A percentile compares a stretch with the other conserved stretches of the same genome.
Evolutionary conservation across 1,140 invertebrate genomes (phyloP).

Genomic region (Marisa cornuarietis): DNA sequence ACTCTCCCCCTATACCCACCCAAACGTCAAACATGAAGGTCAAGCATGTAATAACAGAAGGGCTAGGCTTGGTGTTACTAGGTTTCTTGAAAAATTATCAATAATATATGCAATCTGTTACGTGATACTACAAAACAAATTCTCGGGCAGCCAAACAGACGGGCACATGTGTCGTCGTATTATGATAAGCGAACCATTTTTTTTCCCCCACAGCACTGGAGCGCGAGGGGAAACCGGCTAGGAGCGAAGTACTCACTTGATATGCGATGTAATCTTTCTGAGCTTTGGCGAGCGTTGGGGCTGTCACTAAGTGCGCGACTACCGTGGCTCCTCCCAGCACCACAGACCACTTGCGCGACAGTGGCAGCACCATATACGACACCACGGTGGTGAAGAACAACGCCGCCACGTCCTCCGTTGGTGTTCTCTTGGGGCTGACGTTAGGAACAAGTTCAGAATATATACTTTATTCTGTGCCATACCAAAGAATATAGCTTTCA

Average conservation of each 20-base stretch:
- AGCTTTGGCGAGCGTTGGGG: constrained; percentile 33
- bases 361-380: constrained; percentile 52
- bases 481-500: background rate
- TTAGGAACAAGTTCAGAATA: background rate
- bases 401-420: constrained; percentile 42
- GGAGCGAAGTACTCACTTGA: constrained; percentile 31
- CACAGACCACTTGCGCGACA: constrained; percentile 50
- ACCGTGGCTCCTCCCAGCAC: constrained; percentile 39
- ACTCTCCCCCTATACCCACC: no score
- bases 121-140: no score
- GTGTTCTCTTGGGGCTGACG: constrained; percentile 10
- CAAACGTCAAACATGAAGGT: no score
- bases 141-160: no score
- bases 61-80: no score
- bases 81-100: no score
- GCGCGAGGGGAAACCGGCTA: no score
- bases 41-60: no score
- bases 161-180: no score
- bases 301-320: constrained; percentile 40
- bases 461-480: background rate
- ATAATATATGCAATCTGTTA: no score
- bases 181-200: no score
- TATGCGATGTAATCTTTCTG: constrained; percentile 23
- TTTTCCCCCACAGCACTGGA: no score
- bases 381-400: constrained; percentile 50